A percentile compares a stretch with the other conserved stretches of the same genome.
These are phyloP conservation scores for Cybosia mesomella DNA, from an alignment of 2,888 invertebrate species.

Conservation along the genomic window DNA sequence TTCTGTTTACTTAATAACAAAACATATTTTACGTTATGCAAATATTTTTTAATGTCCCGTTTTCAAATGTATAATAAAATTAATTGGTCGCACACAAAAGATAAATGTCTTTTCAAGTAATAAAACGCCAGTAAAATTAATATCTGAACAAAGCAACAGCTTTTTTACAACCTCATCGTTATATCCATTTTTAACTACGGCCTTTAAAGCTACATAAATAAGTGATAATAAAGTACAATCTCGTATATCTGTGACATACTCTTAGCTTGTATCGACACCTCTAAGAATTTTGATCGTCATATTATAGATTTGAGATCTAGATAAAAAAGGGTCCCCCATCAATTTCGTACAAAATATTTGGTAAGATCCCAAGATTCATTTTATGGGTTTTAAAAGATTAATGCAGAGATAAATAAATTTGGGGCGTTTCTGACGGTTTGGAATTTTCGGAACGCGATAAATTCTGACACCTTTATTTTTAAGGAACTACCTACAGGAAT, in stretches of 20 bases:
- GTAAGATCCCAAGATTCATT: constrained; percentile 82
- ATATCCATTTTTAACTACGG: constrained; percentile 22
- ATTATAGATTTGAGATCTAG: constrained; percentile 74
- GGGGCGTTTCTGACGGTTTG: constrained; percentile 69
- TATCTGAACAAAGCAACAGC: constrained; percentile 33
- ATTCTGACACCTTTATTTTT: constrained; percentile 73
- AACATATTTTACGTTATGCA: constrained; percentile 31
- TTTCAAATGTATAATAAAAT: constrained; percentile 35
- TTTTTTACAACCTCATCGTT: constrained; percentile 33
- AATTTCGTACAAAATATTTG: constrained; percentile 85
- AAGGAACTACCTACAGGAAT: constrained; percentile 47
- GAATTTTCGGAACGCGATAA: constrained; percentile 76
- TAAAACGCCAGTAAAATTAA: constrained; percentile 46
- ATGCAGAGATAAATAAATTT: constrained; percentile 82
- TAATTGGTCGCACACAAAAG: constrained; percentile 39
- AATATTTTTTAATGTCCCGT: constrained; percentile 39
- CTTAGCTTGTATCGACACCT: constrained; percentile 83
- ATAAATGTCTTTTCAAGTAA: constrained; percentile 33
- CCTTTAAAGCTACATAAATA: constrained; percentile 50
- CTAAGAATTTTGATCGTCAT: constrained; percentile 83
- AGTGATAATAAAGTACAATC: constrained; percentile 61
- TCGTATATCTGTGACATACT: constrained; percentile 70
- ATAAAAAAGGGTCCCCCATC: constrained; percentile 81
- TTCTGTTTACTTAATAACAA: constrained; percentile 8
- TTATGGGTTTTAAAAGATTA: constrained; percentile 83